Evolutionary conservation across 2,888 invertebrate species (phyloP).

Genomic region (Noctua pronuba): DNA sequence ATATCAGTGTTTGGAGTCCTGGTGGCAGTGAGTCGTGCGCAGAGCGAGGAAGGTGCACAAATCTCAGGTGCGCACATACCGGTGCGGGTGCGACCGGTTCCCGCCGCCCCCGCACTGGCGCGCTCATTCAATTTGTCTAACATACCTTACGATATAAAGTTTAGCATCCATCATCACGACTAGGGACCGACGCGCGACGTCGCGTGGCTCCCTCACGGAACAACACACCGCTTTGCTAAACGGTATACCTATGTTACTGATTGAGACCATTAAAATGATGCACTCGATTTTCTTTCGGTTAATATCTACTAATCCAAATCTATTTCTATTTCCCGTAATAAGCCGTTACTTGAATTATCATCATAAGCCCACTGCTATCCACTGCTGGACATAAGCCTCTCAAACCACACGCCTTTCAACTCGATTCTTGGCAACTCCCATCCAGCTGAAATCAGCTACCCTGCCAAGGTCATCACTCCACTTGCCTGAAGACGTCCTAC

Average conservation of each 20-base stretch:
- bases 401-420: background rate
- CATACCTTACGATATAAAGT: slow-evolving; percentile 63
- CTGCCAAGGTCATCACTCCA: background rate
- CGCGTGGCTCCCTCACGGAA: background rate
- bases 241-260: background rate
- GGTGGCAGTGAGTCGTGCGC: background rate
- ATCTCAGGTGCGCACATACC: slow-evolving; percentile 40
- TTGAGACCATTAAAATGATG: background rate
- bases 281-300: background rate
- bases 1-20: background rate
- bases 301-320: background rate
- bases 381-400: background rate
- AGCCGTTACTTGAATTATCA: background rate
- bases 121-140: slow-evolving; percentile 80
- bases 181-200: background rate
- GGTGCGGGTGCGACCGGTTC: slow-evolving; percentile 68
- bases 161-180: slow-evolving; percentile 68
- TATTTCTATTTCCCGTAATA: background rate
- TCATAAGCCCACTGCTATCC: background rate
- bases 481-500: background rate
- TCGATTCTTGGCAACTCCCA: background rate
- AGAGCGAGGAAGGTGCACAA: slow-evolving; percentile 34
- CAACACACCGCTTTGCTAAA: background rate
- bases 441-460: background rate
- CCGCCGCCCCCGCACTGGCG: slow-evolving; percentile 52